Conservation (phyloP, 2,888 invertebrate genomes). For the Endotricha flammealis region DNA sequence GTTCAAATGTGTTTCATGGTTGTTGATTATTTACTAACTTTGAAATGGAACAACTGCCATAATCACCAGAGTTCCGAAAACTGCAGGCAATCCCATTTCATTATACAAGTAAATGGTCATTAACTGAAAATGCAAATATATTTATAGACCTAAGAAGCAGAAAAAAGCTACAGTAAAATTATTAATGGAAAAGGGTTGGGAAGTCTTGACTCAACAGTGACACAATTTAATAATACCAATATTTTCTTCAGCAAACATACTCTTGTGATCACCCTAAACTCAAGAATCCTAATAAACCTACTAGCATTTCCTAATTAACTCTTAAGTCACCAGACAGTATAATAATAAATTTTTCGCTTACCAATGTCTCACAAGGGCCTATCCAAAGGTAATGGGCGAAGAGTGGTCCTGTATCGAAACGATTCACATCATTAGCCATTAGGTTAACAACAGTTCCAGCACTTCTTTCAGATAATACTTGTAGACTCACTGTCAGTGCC, state of each 20-base stretch:
- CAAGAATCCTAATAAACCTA: no score
- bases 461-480: constrained; percentile 58
- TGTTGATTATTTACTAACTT: constrained; percentile 39
- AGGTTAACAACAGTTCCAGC: constrained; percentile 76
- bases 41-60: constrained; percentile 71
- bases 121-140: constrained; percentile 37
- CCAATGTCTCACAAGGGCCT: constrained; percentile 83
- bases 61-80: constrained; percentile 71
- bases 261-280: no score
- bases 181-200: background rate
- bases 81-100: constrained; percentile 71
- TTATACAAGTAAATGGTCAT: constrained; percentile 73
- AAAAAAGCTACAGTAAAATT: background rate
- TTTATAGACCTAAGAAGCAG: no score
- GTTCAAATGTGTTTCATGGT: no score
- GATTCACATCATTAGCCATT: constrained; percentile 87
- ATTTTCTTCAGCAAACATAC: no score
- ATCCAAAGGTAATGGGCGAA: constrained; percentile 87
- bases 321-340: no score
- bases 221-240: background rate
- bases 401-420: constrained; percentile 84
- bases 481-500: constrained; percentile 63
- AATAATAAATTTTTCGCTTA: no score
- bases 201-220: background rate
- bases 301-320: no score